These are phyloP conservation scores for Mastacembelus armatus DNA, from an alignment of 2,797 vertebrate genomes.

Conservation along the genomic window DNA sequence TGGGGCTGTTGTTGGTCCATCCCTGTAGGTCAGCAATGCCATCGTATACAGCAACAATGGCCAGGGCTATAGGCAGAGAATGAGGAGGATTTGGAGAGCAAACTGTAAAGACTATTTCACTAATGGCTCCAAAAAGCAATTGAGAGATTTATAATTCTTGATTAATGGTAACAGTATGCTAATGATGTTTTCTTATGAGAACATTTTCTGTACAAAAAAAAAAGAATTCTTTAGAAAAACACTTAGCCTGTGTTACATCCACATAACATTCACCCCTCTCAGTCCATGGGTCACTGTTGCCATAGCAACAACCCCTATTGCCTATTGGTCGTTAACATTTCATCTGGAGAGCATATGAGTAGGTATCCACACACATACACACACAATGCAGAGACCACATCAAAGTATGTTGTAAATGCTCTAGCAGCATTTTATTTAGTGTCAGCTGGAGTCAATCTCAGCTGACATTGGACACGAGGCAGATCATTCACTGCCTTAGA, in stretches of 20 bases:
- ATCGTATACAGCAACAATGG: conserved; percentile 79
- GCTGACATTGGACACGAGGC: no score
- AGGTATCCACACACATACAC: neutral
- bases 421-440: no score
- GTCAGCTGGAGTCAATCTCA: no score
- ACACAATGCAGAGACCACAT: neutral
- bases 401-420: neutral
- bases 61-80: conserved; percentile 72
- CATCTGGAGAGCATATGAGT: neutral
- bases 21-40: conserved; percentile 83
- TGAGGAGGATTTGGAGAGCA: conserved; percentile 71
- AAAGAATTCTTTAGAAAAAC: no score
- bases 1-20: conserved; percentile 68
- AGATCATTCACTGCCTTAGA: no score
- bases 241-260: no score
- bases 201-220: no score
- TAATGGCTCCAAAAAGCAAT: neutral
- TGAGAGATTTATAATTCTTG: neutral
- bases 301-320: conserved; percentile 27
- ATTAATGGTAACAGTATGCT: no score
- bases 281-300: conserved; percentile 21
- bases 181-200: no score
- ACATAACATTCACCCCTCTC: no score
- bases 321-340: conserved; percentile 42
- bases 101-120: conserved; percentile 21